Base-by-base conservation (phyloP, 2,888 invertebrate genomes). In the Rhodophaea formosa region DNA sequence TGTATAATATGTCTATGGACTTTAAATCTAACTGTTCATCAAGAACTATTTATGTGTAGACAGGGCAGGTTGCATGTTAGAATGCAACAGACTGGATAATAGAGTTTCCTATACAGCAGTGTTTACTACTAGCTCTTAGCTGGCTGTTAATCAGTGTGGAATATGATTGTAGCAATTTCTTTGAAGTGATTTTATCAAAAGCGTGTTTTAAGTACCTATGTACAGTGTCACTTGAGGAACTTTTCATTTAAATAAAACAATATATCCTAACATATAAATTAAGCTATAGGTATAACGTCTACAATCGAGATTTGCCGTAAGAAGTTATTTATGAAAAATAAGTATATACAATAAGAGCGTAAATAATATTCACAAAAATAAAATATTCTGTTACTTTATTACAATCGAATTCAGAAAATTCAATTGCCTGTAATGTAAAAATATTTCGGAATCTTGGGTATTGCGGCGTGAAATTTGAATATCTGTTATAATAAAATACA, bases 41-140 rank as follows among this genome's bases (percentile, higher is more conserved):
- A 23, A 23, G 5, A 5, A 5, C 5, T 23, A 23, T 23, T 23
- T 23, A 5, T 23, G 5, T 23, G 23, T 3, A 23, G 46, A 57
- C 53, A 52, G 49, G 62, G 49, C 59, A 64, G 62, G 63, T 68
- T 65, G n/a, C n/a, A 66, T 67, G 65, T 71, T 67, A 69, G 69
- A 69, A n/a, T n/a, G n/a, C n/a, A n/a, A 72, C 67, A 70, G 70
- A 69, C 15, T 64, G 65, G 64, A 69, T 77, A 79, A 79, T 79
- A 78, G 76, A 77, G 76, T 78, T 78, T 77, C 68, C 64, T 66
- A 75, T n/a, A n/a, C n/a, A n/a, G 65, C 66, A 64, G 23, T 23
- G 23, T 23, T 23, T 23, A 23, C 23, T 23, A 23, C 5, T n/a
- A 15, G 39, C 17, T 44, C 17, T 12, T 23, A 17, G 17, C 42